These are phyloP conservation scores for Aegotheles bennettii DNA, from an alignment of 2,113 vertebrate genomes.

Conservation along the genomic window DNA sequence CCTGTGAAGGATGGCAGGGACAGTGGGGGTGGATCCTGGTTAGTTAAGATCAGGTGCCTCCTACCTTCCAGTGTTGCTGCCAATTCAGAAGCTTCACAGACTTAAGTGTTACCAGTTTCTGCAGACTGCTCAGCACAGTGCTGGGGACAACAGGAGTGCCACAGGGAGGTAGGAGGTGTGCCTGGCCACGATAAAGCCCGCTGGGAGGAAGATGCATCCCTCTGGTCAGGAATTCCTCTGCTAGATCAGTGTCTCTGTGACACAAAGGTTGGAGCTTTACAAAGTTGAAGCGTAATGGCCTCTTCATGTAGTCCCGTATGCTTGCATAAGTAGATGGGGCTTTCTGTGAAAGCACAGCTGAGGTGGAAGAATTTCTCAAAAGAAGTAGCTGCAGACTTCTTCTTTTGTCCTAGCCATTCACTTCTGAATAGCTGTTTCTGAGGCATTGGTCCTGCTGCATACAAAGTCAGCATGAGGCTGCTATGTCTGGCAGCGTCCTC, in stretches of 20 bases:
- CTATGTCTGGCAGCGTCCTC: background rate
- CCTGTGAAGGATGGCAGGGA: background rate
- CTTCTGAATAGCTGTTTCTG: background rate
- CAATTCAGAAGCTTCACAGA: background rate
- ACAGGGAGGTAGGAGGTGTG: background rate
- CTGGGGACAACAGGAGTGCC: background rate
- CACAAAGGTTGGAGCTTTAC: background rate
- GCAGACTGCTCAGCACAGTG: background rate
- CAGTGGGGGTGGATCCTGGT: background rate
- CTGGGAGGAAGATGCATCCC: background rate
- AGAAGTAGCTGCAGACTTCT: background rate
- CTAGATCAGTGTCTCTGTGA: background rate
- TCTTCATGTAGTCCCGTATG: background rate
- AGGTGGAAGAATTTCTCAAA: background rate
- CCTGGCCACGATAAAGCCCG: background rate
- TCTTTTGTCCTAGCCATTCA: background rate
- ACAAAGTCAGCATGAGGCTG: background rate
- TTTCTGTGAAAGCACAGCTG: background rate
- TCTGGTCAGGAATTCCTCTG: background rate
- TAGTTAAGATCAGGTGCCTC: background rate
- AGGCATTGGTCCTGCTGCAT: background rate
- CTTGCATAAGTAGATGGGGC: background rate
- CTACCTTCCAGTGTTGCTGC: background rate
- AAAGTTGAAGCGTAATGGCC: background rate
- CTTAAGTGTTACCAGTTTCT: background rate